Evolutionary conservation across 2,113 vertebrate genomes (phyloP).

Genomic region (Sus scrofa): T2T-Sscrofa CM000818.6:101937501-101938000

Average conservation of each 20-base stretch:
- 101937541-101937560: too few relatives aligned
- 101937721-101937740: background rate
- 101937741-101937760: background rate
- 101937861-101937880: background rate
- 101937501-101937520: too few relatives aligned
- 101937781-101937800: background rate
- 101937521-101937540: too few relatives aligned
- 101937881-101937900: background rate
- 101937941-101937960: rapidly evolving
- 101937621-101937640: too few relatives aligned
- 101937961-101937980: background rate
- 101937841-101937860: background rate
- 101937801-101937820: background rate
- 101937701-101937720: background rate
- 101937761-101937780: background rate
- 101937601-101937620: too few relatives aligned
- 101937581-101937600: too few relatives aligned
- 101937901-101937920: background rate
- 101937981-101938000: background rate
- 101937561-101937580: too few relatives aligned
- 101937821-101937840: background rate
- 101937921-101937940: background rate
- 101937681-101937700: background rate
- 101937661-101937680: too few relatives aligned
- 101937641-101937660: too few relatives aligned